Evolutionary conservation across 2,113 vertebrate species (phyloP), one percentile per base, ranked within the genome.

Genomic region (Eurystomus gularis): DNA sequence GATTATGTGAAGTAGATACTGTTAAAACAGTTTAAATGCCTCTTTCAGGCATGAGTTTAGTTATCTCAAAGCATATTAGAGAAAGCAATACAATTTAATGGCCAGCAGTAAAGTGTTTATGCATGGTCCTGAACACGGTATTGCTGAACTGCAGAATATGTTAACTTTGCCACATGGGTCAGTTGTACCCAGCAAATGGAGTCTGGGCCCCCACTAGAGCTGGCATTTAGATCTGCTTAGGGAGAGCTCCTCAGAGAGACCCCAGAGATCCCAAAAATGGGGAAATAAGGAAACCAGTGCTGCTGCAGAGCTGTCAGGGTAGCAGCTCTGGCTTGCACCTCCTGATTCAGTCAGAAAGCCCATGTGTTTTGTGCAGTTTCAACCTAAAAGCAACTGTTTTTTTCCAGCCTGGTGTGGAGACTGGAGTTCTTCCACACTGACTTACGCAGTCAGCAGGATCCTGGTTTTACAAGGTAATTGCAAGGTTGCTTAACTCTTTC

Each of bases 21-120:
- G 80, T 89, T 97, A 92, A 95, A 97, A 96, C 65, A 33, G 79
- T 76, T 96, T 96, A 95, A 95, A 97, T 80, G 51, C 87, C 80
- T 96, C 76, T 96, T 97, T 96, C 95, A 97, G 72, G 66, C 93
- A 94, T 65, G 80, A 94, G 62, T 96, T 97, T 97, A 89, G 90
- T 90, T 97, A 93, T 96, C 93, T 83, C 69, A 96, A 95, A 95
- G 88, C 92, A 82, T 96, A 95, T 97, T 96, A 97, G 89, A 83
- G 88, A 92, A 17, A 88, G 90, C 92, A 94, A 96, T 97, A 95
- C 93, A 96, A 93, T 88, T 51, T 97, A 95, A 97, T 60, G 69
- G 85, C 65, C 82, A 92, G 89, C 82, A 92, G 68, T 97, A 87
- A 97, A 97, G 86, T 87, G 85, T 95, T 96, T 97, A 92, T 89